Evolutionary conservation across 2,797 vertebrate species (phyloP), one percentile per base, ranked within the genome.

Genomic region (Oryzias sinensis): DNA sequence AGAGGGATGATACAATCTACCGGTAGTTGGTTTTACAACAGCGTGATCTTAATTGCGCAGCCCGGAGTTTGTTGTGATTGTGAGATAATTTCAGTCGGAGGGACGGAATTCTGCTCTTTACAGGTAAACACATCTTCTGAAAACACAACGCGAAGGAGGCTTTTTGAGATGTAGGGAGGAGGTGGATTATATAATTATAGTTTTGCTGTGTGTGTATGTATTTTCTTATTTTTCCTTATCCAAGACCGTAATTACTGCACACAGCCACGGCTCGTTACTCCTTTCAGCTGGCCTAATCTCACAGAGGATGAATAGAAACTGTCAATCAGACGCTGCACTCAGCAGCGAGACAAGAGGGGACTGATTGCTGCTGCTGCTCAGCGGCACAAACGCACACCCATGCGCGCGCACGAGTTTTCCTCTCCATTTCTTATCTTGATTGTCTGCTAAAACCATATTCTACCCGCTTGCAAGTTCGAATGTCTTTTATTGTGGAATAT

Each of bases 161-260:
- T 62, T 77, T 84, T 70, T 58, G 53, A 73, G 65, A 29, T 29
- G 27, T 37, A 9, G 33, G 33, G 33, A 37, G 33, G 33, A 37
- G 33, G 42, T 53, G 80, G 84, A 88, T 90, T 86, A 87, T 86
- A 90, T 91, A 89, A 91, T 92, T 90, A 85, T 88, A 89, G 90
- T 90, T 89, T 90, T 88, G 82, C 75, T 46, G 14, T 79, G 82
- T 83, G 76, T 82, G 49, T 52, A n/a, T 33, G 55, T 41, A 68
- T 67, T 62, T 70, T 82, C 69, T 83, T 83, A 76, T 79, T 81
- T 77, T 78, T 60, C 74, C 83, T 83, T 69, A 76, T 79, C 72
- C 56, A 42, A 80, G 77, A 84, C 88, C 74, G 70, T 88, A 89
- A 90, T 91, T 88, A 87, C 82, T 71, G 76, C 79, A 78, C 74